These are phyloP conservation scores for Pterois miles DNA, from an alignment of 2,797 vertebrate genomes.

Conservation along the genomic window DNA sequence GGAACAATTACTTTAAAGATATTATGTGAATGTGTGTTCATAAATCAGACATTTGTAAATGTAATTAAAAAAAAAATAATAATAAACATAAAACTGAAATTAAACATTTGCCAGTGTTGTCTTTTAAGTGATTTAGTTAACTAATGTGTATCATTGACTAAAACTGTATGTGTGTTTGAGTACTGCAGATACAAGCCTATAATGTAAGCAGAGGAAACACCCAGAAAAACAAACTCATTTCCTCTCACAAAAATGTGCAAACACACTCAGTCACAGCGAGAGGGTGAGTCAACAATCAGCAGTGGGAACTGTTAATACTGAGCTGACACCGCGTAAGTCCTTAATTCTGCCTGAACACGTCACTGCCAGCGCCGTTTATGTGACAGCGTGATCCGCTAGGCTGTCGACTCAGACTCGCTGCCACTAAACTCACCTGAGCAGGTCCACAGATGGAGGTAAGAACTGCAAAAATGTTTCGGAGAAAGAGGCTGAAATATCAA, in stretches of 20 bases:
- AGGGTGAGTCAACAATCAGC: slow-evolving; percentile 13
- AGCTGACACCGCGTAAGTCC: neutral
- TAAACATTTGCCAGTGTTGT: neutral
- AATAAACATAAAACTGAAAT: neutral
- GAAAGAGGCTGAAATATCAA: neutral
- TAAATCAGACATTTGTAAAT: neutral
- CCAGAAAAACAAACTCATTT: neutral
- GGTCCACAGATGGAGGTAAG: too few relatives aligned
- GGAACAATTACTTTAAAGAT: neutral
- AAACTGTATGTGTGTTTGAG: neutral
- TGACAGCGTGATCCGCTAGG: neutral
- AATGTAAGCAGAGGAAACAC: neutral
- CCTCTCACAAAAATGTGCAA: slow-evolving; percentile 1
- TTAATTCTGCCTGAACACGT: neutral
- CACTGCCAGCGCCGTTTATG: neutral
- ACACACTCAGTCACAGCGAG: slow-evolving; percentile 1
- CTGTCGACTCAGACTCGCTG: neutral
- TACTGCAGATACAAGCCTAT: neutral
- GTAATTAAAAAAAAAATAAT: neutral
- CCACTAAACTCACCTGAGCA: neutral
- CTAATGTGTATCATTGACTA: neutral
- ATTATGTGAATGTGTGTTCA: neutral
- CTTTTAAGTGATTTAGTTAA: neutral
- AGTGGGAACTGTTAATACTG: slow-evolving; percentile 1
- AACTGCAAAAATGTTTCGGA: rapidly evolving